phyloP scores from a whole-genome alignment of 2,888 invertebrate species.

The Eledona agricola region DNA sequence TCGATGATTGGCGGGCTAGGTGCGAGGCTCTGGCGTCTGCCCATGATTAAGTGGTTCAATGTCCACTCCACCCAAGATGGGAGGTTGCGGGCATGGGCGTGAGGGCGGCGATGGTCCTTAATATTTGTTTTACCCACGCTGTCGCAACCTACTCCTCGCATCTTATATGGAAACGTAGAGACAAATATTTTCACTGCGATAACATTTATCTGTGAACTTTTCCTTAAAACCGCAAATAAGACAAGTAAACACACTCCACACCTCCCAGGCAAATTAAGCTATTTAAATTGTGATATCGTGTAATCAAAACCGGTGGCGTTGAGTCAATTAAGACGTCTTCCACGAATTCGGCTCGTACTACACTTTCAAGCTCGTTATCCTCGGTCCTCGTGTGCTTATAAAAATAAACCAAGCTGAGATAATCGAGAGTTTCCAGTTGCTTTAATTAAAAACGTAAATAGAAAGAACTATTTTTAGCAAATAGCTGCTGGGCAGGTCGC shows the following conservation, averaged over 20 bases:
- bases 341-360: too few relatives aligned
- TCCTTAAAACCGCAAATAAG: slow-evolving; percentile 32
- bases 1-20: too few relatives aligned
- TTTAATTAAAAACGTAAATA: too few relatives aligned
- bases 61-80: slow-evolving; percentile 29
- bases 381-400: too few relatives aligned
- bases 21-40: too few relatives aligned
- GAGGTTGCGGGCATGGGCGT: slow-evolving; percentile 41
- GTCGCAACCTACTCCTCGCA: slow-evolving; percentile 44
- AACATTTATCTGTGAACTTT: slow-evolving; percentile 46
- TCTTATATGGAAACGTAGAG: slow-evolving; percentile 43
- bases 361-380: too few relatives aligned
- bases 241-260: slow-evolving; percentile 5
- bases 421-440: too few relatives aligned
- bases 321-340: too few relatives aligned
- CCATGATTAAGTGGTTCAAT: slow-evolving; percentile 15
- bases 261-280: slow-evolving; percentile 13
- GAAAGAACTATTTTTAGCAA: too few relatives aligned
- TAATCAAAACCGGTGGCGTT: slow-evolving; percentile 2
- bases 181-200: slow-evolving; percentile 52
- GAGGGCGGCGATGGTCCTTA: slow-evolving; percentile 41
- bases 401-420: too few relatives aligned
- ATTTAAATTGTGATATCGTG: slow-evolving; percentile 20
- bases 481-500: too few relatives aligned
- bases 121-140: slow-evolving; percentile 54